Evolutionary conservation across 1,140 invertebrate species (phyloP).

Genomic region (Aethina tumida): DNA sequence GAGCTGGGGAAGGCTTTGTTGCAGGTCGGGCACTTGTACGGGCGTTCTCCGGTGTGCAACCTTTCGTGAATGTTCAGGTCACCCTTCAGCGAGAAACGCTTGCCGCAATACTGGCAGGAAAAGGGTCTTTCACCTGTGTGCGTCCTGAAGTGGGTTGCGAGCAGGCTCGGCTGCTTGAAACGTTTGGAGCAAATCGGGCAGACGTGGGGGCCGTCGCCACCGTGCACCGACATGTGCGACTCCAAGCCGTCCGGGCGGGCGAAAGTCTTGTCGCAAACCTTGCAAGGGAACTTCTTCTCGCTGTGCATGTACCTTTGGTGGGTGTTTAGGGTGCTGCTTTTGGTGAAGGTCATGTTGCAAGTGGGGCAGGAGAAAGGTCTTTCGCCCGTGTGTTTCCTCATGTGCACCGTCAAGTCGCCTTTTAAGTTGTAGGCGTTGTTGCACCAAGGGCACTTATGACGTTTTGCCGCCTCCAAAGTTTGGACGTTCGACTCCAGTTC

Average conservation of each 20-base stretch:
- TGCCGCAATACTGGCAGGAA: slow-evolving; percentile 40
- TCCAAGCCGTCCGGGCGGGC: slow-evolving; percentile 26
- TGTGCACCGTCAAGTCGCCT: no score
- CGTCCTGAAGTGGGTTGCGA: slow-evolving; percentile 36
- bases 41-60: slow-evolving; percentile 39
- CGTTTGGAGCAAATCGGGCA: slow-evolving; percentile 31
- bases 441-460: no score
- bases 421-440: no score
- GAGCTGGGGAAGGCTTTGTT: slow-evolving; percentile 54
- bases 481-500: no score
- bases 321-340: slow-evolving; percentile 21
- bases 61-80: slow-evolving; percentile 36
- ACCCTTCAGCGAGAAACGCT: slow-evolving; percentile 36
- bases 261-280: slow-evolving; percentile 26
- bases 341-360: slow-evolving; percentile 9
- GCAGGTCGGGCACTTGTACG: slow-evolving; percentile 43
- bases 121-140: slow-evolving; percentile 47
- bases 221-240: slow-evolving; percentile 29
- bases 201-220: slow-evolving; percentile 22
- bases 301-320: slow-evolving; percentile 20
- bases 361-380: slow-evolving; percentile 64
- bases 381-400: slow-evolving; percentile 52
- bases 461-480: no score
- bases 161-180: slow-evolving; percentile 26
- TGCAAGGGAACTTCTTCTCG: slow-evolving; percentile 21